Evolutionary conservation across 2,888 invertebrate genomes (phyloP).

Genomic region (Tridacna gigas): DNA sequence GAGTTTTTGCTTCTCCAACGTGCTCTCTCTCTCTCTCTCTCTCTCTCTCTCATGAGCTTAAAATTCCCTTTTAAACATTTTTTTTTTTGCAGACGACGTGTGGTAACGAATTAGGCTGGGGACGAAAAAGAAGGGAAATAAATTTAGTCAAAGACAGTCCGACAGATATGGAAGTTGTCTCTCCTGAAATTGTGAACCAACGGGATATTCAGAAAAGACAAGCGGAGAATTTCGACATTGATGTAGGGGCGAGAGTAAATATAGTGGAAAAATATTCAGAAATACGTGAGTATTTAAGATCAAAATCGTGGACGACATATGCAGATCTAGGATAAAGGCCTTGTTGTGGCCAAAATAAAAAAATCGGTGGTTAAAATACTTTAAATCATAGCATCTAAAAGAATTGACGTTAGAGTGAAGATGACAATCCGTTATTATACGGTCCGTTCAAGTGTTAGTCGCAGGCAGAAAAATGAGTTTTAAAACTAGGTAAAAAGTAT

Average conservation of each 20-base stretch:
- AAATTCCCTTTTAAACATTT: not conserved
- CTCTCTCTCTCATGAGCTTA: not conserved
- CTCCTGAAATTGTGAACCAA: not conserved
- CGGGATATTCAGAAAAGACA: constrained; percentile 35
- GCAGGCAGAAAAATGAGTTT: too few relatives aligned
- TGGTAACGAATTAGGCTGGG: constrained; percentile 56
- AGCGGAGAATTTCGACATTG: constrained; percentile 47
- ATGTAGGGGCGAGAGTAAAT: constrained; percentile 60
- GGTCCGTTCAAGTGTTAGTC: too few relatives aligned
- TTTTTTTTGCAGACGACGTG: constrained; percentile 33
- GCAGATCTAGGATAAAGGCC: too few relatives aligned
- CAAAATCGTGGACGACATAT: too few relatives aligned
- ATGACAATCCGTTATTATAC: too few relatives aligned
- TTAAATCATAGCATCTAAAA: too few relatives aligned
- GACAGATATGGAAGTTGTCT: not conserved
- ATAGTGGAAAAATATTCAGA: constrained; percentile 65
- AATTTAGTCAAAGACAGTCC: not conserved
- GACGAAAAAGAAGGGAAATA: constrained; percentile 52
- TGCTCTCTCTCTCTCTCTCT: too few relatives aligned
- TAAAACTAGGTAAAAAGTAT: too few relatives aligned
- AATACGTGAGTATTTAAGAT: constrained; percentile 51
- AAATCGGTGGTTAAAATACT: too few relatives aligned
- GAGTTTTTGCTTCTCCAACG: too few relatives aligned
- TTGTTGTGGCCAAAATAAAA: too few relatives aligned
- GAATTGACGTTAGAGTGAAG: too few relatives aligned